These are phyloP conservation scores for Neosilurus hyrtlii DNA, from an alignment of 2,797 vertebrate genomes.

Conservation along the genomic window DNA sequence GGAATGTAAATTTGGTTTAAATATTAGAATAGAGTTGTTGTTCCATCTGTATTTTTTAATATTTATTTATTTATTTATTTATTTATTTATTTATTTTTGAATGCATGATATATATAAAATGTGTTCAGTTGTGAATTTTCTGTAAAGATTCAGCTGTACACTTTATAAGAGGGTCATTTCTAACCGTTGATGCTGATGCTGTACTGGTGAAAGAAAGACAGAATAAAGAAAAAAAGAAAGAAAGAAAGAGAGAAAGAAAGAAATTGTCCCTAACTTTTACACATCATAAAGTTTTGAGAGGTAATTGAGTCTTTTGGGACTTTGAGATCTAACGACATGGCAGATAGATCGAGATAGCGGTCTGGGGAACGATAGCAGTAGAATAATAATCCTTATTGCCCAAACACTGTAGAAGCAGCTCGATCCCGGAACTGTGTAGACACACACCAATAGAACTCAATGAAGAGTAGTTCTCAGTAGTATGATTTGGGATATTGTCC, in stretches of 20 bases:
- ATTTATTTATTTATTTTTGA: not conserved
- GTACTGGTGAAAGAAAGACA: no score
- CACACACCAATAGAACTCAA: not conserved
- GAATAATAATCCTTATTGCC: not conserved
- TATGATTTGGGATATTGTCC: not conserved
- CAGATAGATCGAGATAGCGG: slow-evolving; percentile 1
- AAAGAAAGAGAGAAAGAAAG: not conserved
- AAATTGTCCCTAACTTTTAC: slow-evolving; percentile 5
- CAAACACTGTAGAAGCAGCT: not conserved
- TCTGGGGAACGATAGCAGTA: not conserved
- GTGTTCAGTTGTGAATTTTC: not conserved
- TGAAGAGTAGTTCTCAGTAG: not conserved
- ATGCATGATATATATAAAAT: not conserved
- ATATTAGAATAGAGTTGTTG: not conserved
- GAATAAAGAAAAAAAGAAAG: not conserved
- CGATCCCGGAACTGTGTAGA: not conserved
- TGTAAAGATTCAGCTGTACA: not conserved
- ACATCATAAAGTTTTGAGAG: slow-evolving; percentile 16
- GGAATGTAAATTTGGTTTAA: no score
- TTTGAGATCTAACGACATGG: slow-evolving; percentile 16
- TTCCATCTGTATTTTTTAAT: not conserved
- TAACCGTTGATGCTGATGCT: no score
- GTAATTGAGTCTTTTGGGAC: slow-evolving; percentile 27
- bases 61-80: not conserved
- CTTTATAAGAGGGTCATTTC: not conserved